phyloP scores from a whole-genome alignment of 2,797 vertebrate species.

The Choloepus didactylus region DNA sequence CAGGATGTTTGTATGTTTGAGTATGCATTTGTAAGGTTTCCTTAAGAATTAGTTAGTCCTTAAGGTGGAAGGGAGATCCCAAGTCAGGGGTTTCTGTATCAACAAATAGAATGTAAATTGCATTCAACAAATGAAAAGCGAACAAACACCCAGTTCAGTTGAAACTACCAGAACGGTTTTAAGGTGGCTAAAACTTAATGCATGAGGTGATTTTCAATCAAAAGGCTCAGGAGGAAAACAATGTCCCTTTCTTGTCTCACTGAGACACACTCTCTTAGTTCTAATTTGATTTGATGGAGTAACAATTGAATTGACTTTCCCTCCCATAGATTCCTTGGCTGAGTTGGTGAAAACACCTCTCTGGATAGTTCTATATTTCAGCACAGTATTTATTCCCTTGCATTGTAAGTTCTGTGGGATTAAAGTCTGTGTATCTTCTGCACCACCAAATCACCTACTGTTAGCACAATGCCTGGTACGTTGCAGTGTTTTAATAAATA shows the following conservation, averaged over 20 bases:
- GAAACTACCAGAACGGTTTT: background rate
- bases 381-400: background rate
- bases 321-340: background rate
- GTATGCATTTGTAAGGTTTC: background rate
- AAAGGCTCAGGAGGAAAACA: background rate
- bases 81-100: background rate
- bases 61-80: background rate
- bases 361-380: background rate
- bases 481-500: background rate
- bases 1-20: background rate
- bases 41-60: background rate
- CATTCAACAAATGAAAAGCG: background rate
- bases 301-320: background rate
- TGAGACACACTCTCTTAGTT: background rate
- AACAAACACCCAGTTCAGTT: background rate
- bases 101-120: background rate
- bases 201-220: background rate
- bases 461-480: fast-evolving
- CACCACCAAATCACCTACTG: background rate
- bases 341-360: background rate
- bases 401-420: background rate
- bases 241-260: background rate
- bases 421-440: background rate
- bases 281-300: background rate
- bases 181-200: background rate